Conservation (phyloP, 1,140 invertebrate species). For the Aphaenogaster ashmeadi region DNA sequence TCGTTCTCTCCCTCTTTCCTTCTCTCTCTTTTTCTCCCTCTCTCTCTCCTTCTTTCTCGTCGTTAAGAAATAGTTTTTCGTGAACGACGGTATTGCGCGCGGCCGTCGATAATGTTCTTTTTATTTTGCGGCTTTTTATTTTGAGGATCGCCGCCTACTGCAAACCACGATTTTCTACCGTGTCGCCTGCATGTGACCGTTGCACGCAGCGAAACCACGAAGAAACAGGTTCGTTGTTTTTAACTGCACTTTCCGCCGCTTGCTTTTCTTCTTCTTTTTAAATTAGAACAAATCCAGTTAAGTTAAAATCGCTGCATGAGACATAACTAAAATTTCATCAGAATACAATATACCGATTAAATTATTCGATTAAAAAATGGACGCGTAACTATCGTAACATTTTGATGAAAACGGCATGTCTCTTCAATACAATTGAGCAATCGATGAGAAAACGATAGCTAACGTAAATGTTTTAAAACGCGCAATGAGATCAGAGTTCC, state of each 20-base stretch:
- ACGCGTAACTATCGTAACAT: neutral
- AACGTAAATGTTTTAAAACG: conserved; percentile 40
- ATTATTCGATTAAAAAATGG: neutral
- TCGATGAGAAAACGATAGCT: conserved; percentile 6
- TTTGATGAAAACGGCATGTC: neutral
- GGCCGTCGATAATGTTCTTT: conserved; percentile 23
- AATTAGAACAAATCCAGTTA: neutral
- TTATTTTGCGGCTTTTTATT: conserved; percentile 16
- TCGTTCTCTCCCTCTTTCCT: neutral
- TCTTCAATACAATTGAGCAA: neutral
- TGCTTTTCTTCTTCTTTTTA: neutral
- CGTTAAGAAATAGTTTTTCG: conserved; percentile 45
- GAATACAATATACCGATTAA: neutral
- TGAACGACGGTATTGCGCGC: conserved; percentile 11
- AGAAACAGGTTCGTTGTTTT: conserved; percentile 3
- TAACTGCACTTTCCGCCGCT: neutral
- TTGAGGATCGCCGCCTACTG: neutral
- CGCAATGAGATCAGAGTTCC: neutral
- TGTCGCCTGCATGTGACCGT: conserved; percentile 32
- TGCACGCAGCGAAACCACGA: neutral
- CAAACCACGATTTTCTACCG: conserved; percentile 40
- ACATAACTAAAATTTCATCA: neutral
- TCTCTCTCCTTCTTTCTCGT: neutral
- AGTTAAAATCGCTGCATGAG: neutral
- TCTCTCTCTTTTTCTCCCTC: neutral